These are phyloP conservation scores for Zaprionus davidi DNA, from an alignment of 1,140 invertebrate genomes.

Conservation along the genomic window DNA sequence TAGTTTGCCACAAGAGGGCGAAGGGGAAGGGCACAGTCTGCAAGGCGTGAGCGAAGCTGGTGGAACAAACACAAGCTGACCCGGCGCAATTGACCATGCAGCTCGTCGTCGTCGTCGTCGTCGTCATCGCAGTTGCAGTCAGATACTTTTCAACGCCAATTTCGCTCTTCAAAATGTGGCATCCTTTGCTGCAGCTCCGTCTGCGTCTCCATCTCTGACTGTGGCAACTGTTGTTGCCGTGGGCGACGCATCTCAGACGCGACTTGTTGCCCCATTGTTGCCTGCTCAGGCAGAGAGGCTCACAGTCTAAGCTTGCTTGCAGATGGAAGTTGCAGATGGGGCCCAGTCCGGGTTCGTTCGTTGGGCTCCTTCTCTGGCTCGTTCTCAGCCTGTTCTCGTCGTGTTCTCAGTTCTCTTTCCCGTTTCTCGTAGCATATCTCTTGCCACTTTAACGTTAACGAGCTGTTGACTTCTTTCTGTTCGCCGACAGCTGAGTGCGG, in stretches of 20 bases:
- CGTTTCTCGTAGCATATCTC: constrained; percentile 56
- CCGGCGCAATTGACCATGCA: constrained; percentile 74
- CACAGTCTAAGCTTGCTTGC: constrained; percentile 7
- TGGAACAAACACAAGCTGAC: constrained; percentile 43
- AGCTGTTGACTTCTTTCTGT: constrained; percentile 83
- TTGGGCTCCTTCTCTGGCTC: background rate
- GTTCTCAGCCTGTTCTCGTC: constrained; percentile 5
- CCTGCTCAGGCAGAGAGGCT: constrained; percentile 40
- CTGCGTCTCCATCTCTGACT: background rate
- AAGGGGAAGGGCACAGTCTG: background rate
- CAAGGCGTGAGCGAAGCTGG: background rate
- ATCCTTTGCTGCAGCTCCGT: constrained; percentile 21
- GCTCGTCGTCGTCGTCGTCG: constrained; percentile 28
- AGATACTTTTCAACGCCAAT: constrained; percentile 82
- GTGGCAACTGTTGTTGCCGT: constrained; percentile 59
- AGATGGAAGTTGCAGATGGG: background rate
- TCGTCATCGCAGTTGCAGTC: constrained; percentile 31
- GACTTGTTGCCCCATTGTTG: constrained; percentile 83
- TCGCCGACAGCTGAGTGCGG: constrained; percentile 67
- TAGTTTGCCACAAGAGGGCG: constrained; percentile 64
- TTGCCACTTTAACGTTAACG: constrained; percentile 83
- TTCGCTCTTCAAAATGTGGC: constrained; percentile 69
- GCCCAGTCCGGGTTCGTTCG: background rate
- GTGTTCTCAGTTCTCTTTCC: constrained; percentile 16
- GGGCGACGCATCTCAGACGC: constrained; percentile 77